Base-by-base conservation (phyloP, 2,113 vertebrate species). In the Myanophis thanlyinensis region DNA sequence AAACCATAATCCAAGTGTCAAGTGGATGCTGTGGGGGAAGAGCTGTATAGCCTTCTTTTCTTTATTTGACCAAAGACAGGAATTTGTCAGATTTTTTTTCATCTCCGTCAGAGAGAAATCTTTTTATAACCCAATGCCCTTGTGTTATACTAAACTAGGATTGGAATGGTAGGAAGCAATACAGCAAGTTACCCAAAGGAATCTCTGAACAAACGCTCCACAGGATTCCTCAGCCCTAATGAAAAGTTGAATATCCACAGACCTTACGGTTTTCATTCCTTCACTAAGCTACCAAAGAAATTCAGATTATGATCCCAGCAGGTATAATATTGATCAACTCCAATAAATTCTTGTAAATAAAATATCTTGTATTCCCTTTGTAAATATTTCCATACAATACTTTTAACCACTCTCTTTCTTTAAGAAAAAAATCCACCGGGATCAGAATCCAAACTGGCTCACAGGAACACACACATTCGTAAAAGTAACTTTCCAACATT, bases 301-400 rank as follows among this genome's bases (percentile, higher is more conserved):
- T 62, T 59, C 52, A 59, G 80, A 93, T 85, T 46, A 91, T 89
- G 92, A 85, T 90, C 80, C 46, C 52, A 93, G 52, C n/a, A 90
- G 93, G 91, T 96, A 96, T 93, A 94, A 95, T 91, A 96, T 95
- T 35, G 95, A 88, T 93, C 92, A 18, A 95, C 93, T 67, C 56
- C 93, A 92, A 89, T 95, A 97, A 96, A 96, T 95, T 95, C 94
- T 95, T 95, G 93, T 93, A 94, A 94, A 91, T 94, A 96, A 95
- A 94, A 95, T 3, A 48, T 91, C 94, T 95, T 95, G 93, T 91
- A 95, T 96, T 97, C 88, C 96, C 80, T 95, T 95, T 93, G 90
- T 95, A 51, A 94, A 93, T 85, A 96, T 96, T 96, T 95, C 95
- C 92, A 93, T 96, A 96, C 95, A 97, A 96, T 96, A 95, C 94